Conservation (phyloP, 2,113 vertebrate genomes). For the Desmodus rotundus region DNA sequence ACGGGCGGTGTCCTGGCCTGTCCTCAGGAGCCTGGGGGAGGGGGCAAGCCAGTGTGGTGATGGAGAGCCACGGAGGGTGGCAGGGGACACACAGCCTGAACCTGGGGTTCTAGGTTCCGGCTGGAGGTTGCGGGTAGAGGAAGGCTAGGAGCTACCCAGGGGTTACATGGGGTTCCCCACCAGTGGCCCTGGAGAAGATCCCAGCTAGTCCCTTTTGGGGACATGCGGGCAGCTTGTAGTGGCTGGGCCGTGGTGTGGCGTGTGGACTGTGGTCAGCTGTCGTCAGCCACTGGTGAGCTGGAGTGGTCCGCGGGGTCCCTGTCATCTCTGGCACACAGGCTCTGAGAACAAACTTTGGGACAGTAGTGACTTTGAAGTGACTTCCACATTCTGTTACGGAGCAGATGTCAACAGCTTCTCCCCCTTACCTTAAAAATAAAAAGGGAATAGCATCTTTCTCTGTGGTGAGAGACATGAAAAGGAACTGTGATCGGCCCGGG, state of each 20-base stretch:
- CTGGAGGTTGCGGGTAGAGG: background rate
- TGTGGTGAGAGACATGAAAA: background rate
- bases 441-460: background rate
- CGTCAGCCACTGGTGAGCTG: background rate
- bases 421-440: background rate
- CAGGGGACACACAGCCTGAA: background rate
- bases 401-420: background rate
- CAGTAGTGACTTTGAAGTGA: background rate
- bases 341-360: background rate
- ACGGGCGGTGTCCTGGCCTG: background rate
- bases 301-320: background rate
- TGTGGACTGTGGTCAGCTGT: background rate
- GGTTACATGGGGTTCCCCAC: background rate
- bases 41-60: background rate
- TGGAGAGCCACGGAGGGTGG: fast-evolving
- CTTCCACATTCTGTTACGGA: background rate
- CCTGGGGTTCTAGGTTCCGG: background rate
- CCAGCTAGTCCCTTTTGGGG: background rate
- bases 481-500: background rate
- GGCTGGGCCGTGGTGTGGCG: fast-evolving
- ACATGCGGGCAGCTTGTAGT: fast-evolving
- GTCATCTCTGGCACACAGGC: background rate
- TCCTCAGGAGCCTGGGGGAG: background rate
- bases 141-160: background rate
- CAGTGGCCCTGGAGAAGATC: background rate